phyloP scores from a whole-genome alignment of 1,140 invertebrate genomes.

The Philotrypesis tridentata region DNA sequence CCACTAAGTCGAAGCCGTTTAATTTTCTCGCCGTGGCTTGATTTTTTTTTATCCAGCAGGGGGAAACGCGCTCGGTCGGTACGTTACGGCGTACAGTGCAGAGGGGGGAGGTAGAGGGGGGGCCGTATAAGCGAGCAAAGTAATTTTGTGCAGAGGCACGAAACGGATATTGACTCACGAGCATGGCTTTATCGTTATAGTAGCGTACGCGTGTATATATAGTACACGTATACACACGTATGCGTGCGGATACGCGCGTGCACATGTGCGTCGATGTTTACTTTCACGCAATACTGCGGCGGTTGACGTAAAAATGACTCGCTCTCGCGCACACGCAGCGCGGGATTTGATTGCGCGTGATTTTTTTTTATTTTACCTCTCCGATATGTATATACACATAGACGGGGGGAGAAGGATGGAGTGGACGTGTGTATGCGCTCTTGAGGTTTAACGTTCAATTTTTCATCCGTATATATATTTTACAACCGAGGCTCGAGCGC shows the following conservation, averaged over 20 bases:
- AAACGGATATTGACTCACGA: conserved; percentile 45
- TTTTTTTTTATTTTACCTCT: neutral
- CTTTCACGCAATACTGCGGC: conserved; percentile 21
- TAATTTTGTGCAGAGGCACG: conserved; percentile 46
- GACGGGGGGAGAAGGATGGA: neutral
- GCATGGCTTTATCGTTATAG: conserved; percentile 46
- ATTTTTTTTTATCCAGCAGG: neutral
- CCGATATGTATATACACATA: too few species aligned
- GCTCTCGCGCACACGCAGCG: too few species aligned
- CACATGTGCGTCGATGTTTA: conserved; percentile 39
- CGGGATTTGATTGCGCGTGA: conserved; percentile 37
- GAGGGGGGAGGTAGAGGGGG: neutral
- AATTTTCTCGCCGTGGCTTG: conserved; percentile 33
- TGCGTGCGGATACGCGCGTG: too few species aligned
- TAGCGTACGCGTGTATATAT: neutral
- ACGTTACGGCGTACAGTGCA: too few species aligned
- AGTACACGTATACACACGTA: neutral
- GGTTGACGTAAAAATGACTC: conserved; percentile 42
- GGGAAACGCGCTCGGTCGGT: too few species aligned
- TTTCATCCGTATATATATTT: conserved; percentile 17
- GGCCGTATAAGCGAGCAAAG: neutral
- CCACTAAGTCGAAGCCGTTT: conserved; percentile 44
- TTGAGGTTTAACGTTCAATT: conserved; percentile 40
- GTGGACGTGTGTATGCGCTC: neutral
- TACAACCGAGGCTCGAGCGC: neutral